Evolutionary conservation across 2,888 invertebrate genomes (phyloP).

Genomic region (Watsonalla binaria): DNA sequence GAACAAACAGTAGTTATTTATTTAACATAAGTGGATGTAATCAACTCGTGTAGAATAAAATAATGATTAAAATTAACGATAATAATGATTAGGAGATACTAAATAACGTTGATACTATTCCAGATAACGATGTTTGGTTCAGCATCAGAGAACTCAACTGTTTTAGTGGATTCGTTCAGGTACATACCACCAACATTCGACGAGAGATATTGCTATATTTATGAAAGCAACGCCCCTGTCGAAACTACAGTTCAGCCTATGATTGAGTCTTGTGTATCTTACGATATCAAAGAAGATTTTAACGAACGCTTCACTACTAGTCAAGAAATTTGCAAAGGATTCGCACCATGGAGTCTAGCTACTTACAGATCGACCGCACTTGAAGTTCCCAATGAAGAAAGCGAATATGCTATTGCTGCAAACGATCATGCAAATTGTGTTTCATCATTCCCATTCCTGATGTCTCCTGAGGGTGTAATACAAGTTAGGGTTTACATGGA

Average conservation of each 20-base stretch:
- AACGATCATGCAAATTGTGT: constrained; percentile 12
- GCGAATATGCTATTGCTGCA: constrained; percentile 19
- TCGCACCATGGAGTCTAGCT: constrained; percentile 15
- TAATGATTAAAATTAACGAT: not conserved
- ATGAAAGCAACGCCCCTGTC: constrained; percentile 10
- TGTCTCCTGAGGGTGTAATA: constrained; percentile 17
- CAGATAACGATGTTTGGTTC: constrained; percentile 32
- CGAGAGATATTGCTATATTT: constrained; percentile 26
- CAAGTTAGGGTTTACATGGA: constrained; percentile 31
- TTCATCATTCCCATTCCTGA: constrained; percentile 8
- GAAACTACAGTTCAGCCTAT: not conserved
- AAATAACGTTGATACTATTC: not conserved
- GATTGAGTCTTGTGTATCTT: constrained; percentile 21
- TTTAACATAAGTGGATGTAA: not conserved
- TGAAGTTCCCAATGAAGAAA: constrained; percentile 13
- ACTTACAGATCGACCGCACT: constrained; percentile 10
- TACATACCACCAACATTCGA: constrained; percentile 24
- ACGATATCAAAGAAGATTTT: constrained; percentile 13
- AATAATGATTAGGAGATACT: not conserved
- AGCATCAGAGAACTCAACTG: constrained; percentile 18
- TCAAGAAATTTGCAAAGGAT: constrained; percentile 18
- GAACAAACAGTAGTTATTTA: not conserved
- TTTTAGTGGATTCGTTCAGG: constrained; percentile 35
- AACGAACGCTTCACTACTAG: constrained; percentile 13
- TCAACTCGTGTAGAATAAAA: not conserved